A percentile compares a stretch with the other conserved stretches of the same genome.
Evolutionary conservation across 2,888 invertebrate species (phyloP).

Genomic region (Agapostemon virescens): DNA sequence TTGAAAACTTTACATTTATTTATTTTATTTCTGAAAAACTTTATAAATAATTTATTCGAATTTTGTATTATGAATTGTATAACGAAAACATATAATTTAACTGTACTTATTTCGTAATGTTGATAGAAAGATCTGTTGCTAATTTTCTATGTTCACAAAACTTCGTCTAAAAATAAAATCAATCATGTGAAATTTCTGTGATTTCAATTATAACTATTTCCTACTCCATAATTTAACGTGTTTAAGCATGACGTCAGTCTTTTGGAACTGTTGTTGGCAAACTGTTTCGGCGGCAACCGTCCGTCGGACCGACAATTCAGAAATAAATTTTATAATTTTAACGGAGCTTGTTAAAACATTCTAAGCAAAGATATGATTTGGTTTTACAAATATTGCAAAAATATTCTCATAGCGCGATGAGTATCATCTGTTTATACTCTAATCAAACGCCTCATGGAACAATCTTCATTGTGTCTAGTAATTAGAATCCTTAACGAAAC

Average conservation of each 20-base stretch:
- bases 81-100: constrained; percentile 11
- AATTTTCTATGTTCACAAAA: constrained; percentile 60
- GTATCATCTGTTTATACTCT: too few relatives aligned
- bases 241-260: too few relatives aligned
- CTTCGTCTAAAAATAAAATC: constrained; percentile 56
- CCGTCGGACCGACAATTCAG: too few relatives aligned
- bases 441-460: too few relatives aligned
- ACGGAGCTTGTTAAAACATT: too few relatives aligned
- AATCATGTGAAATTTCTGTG: constrained; percentile 31
- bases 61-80: constrained; percentile 18
- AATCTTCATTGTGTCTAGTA: too few relatives aligned
- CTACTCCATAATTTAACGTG: background rate
- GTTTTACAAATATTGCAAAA: too few relatives aligned
- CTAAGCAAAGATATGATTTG: too few relatives aligned
- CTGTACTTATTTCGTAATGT: constrained; percentile 44
- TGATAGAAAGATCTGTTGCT: constrained; percentile 40
- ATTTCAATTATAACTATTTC: constrained; percentile 15
- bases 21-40: constrained; percentile 41
- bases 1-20: constrained; percentile 38
- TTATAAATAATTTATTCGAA: constrained; percentile 26
- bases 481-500: background rate
- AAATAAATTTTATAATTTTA: too few relatives aligned
- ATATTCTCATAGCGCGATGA: too few relatives aligned
- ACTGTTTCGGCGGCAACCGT: too few relatives aligned
- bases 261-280: too few relatives aligned